Conservation (phyloP, 2,113 vertebrate genomes). For the Lophochroa leadbeateri region DNA sequence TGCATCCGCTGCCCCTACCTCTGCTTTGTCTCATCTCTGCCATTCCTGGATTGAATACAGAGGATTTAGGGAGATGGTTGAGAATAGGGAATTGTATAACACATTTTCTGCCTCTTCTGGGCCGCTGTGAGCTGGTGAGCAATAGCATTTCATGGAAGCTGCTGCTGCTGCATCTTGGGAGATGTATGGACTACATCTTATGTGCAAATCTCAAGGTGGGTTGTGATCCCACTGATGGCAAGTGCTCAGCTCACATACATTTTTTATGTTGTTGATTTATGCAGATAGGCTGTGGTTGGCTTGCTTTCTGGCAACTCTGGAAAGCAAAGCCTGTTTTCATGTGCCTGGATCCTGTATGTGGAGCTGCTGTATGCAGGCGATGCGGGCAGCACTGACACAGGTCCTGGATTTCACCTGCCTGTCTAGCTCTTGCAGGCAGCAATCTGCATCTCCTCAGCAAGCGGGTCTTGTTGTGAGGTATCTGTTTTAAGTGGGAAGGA, state of each 20-base stretch:
- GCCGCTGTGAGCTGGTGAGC: background rate
- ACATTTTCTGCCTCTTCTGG: background rate
- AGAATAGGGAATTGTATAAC: background rate
- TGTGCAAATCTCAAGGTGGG: background rate
- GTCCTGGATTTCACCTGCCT: background rate
- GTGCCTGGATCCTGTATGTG: background rate
- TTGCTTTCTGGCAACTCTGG: background rate
- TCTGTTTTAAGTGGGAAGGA: background rate
- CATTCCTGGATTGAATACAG: background rate
- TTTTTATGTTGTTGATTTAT: background rate
- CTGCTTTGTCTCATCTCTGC: background rate
- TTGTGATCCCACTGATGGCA: background rate
- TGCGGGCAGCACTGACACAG: background rate
- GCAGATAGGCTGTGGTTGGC: background rate
- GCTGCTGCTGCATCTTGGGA: background rate
- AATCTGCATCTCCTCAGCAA: background rate
- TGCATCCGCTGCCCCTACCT: background rate
- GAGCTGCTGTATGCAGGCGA: background rate
- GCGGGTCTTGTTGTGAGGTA: background rate
- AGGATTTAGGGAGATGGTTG: background rate
- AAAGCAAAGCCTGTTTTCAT: background rate
- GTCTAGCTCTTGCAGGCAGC: background rate
- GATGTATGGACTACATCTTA: background rate
- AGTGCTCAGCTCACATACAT: background rate
- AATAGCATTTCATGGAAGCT: background rate